Base-by-base conservation (phyloP, 2,888 invertebrate genomes). In the Cynaeus angustus region DNA sequence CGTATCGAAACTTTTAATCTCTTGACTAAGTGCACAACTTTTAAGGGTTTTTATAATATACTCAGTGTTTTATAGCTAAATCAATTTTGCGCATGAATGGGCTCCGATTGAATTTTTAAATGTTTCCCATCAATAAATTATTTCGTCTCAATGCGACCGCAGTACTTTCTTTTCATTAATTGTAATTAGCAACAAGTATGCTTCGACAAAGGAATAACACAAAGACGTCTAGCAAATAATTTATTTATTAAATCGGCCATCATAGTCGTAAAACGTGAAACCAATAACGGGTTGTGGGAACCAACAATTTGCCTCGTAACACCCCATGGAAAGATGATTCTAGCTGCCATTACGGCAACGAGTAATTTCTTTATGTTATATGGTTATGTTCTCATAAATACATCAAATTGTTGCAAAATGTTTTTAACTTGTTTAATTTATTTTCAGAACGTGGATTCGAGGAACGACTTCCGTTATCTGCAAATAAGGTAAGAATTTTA, bases 1-100 rank as follows among this genome's bases (percentile, higher is more conserved):
- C 74, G 75, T 77, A 79, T 78, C 78, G 75, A 78, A 74, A 67
- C 76, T 79, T 76, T 80, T 80, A 79, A 80, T 79, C 77, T 78
- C 78, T 77, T 70, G 74, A 58, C 76, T 79, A 78, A 79, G 79
- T 77, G 78, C 74, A 75, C 72, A 76, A 78, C 75, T 78, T 79
- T 77, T 75, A 74, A 75, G 74, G 71, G 74, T 78, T 78, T 78
- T 78, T 58, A 38, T 67, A 59, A 58, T 58, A 66, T 50, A 38
- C 56, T 45, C 66, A 66, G 45, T 66, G 66, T 66, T 77, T 77
- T 77, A 76, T 77, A 74, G 72, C 74, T 72, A 72, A 79, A 79
- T 78, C 79, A 78, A 79, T 79, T 78, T 78, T 72, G 75, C 75
- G 76, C 77, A 75, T 77, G 76, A 75, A 74, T 76, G 74, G 75